Evolutionary conservation across 2,888 invertebrate species (phyloP), one percentile per base, ranked within the genome.

Genomic region (Gnatocerus cornutus): DNA sequence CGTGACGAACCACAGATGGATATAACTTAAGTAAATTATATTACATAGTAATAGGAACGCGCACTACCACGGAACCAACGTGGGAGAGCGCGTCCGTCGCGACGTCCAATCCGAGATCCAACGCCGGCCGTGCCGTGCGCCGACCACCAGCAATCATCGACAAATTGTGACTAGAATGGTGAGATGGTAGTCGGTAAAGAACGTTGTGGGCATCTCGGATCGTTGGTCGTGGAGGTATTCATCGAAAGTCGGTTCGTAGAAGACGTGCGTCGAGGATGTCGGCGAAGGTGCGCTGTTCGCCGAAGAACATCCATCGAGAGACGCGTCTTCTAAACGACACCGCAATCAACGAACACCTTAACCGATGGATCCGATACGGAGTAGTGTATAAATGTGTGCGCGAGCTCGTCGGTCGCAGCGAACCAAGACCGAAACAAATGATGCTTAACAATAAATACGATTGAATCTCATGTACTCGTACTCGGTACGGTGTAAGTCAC

Each of bases 371-470:
- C 84, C 84, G 84, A 84, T 85, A 84, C 83, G 84, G 84, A 84
- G 83, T 84, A 83, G 81, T 83, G 81, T 83, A 82, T 82, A 81
- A 82, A 82, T 82, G 83, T 84, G 84, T 84, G 84, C 83, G 83
- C 81, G 79, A 81, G 83, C 82, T 77, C 80, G 79, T 80, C 79
- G 78, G 76, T 73, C 73, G 59, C 65, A 71, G 68, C 73, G 56
- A 75, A 72, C 72, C 72, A 43, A 63, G 63, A 52, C 63, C 63
- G 43, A 59, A 59, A 59, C 59, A 43, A n/a, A 29, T 37, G 7
- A 29, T 53, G 14, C 43, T 43, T 10, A n/a, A 12, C 30, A 30
- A 53, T 53, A 48, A 48, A 14, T 48, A 48, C 27, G 48, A 16
- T 48, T 21, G 48, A 48, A 21, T 12, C 9, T 16, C 7, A 21